Evolutionary conservation across 2,888 invertebrate species (phyloP).

Genomic region (Nomada hirtipes): DNA sequence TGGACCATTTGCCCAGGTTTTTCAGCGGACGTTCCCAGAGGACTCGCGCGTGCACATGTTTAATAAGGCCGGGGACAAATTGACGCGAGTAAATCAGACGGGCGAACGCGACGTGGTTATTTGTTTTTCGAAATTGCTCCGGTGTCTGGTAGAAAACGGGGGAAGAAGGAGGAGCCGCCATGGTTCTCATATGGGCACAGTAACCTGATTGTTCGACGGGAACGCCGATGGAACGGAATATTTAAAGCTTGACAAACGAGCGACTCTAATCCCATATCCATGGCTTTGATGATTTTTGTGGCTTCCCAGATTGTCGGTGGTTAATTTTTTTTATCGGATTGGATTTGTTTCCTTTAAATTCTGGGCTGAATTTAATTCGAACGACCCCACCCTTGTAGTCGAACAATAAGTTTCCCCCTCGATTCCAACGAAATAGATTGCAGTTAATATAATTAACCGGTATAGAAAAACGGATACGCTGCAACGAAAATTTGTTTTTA

Average conservation of each 20-base stretch:
- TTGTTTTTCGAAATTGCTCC: constrained; percentile 24
- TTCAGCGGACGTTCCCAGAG: constrained; percentile 29
- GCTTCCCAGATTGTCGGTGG: too few species aligned
- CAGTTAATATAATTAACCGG: too few species aligned
- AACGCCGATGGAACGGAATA: background rate
- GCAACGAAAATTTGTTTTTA: too few species aligned
- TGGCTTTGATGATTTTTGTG: too few species aligned
- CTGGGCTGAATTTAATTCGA: too few species aligned
- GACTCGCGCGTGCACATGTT: constrained; percentile 19
- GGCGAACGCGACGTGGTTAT: constrained; percentile 1
- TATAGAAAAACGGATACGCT: too few species aligned
- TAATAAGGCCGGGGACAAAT: constrained; percentile 43
- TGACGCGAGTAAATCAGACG: constrained; percentile 40
- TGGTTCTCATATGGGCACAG: constrained; percentile 13
- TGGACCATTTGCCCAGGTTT: constrained; percentile 35
- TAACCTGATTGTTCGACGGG: constrained; percentile 6
- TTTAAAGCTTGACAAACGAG: constrained; percentile 19
- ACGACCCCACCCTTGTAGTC: too few species aligned
- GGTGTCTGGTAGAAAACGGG: background rate
- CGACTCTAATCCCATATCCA: background rate
- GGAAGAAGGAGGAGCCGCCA: constrained; percentile 1
- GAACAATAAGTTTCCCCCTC: too few species aligned
- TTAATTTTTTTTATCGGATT: too few species aligned
- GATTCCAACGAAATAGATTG: too few species aligned
- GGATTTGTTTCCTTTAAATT: too few species aligned